Evolutionary conservation across 2,888 invertebrate genomes (phyloP), one percentile per base, ranked within the genome.

Genomic region (Perizoma flavofasciatum): DNA sequence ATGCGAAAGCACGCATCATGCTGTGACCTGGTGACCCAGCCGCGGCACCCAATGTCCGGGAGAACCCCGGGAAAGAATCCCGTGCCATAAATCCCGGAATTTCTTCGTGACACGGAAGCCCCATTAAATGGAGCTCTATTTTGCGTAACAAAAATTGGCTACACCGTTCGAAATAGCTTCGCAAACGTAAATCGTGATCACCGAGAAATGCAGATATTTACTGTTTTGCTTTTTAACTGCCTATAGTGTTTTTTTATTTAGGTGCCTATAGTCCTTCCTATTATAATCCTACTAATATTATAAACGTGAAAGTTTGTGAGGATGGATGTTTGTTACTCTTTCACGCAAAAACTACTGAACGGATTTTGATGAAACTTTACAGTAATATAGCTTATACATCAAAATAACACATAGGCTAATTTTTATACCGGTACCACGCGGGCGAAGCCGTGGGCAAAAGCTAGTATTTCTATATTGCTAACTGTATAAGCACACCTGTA

Each of bases 121-220:
- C 61, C 82, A n/a, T 83, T 72, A 77, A 78, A 77, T 75, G 74
- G 79, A 72, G 69, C 85, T 84, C 78, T 79, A 85, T 85, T 82
- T 82, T 54, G 35, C 47, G 75, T 75, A 77, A 73, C 73, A 81
- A 75, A 85, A 85, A 81, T 85, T 56, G 60, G 50, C 46, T 53
- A 51, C 59, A 56, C 22, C 49, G 50, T 58, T 59, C 35, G 47
- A 53, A 59, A 63, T 61, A 52, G 56, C 58, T 66, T 59, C 44
- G 56, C 52, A 43, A 55, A 55, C 57, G 55, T 66, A 63, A 61
- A 63, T 66, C 46, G 49, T 48, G 41, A 59, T 61, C 59, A 57
- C 45, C 37, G 40, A 63, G 55, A 57, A 59, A 63, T 63, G 61
- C 57, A 59, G 59, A 61, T 55, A 50, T 59, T 60, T 55, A 10